Base-by-base conservation (phyloP, 2,113 vertebrate species). In the Ciconia maguari region DNA sequence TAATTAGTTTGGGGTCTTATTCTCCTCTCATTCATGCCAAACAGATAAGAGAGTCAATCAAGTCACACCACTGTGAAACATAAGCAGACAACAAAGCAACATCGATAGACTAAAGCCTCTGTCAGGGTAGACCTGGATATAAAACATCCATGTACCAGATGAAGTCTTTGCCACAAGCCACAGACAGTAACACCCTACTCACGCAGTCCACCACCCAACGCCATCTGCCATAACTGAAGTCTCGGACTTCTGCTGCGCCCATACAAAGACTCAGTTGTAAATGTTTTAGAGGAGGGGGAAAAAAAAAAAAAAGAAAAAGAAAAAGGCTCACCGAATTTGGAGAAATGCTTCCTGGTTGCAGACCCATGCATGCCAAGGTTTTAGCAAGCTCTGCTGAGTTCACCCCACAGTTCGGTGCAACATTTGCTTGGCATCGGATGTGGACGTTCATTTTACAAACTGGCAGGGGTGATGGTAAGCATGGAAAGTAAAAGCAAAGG, bases 381-480 rank as follows among this genome's bases (percentile, higher is more conserved):
- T 99, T 99, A 83, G 99, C 99, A 20, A 99, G 98, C 80, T 99
- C 99, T 88, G 98, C 99, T 1, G 98, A 98, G 46, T 99, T 99
- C 68, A 99, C 99, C 24, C 99, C 99, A 38, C 99, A 99, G 97
- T 98, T 99, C 0, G 99, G 99, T 11, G 99, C 99, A 38, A 99
- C 99, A 0, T 99, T 99, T 32, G 98, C 98, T 97, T 99, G 98
- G 92, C 99, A 99, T 69, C 99, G 99, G 93, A 99, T 99, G 97
- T 99, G 99, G 60, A 99, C 99, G 0, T 99, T 99, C 98, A 99
- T 99, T 98, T 99, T 99, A 95, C 99, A 99, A n/a, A 99, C 99
- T 99, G 94, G 20, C 7, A 16, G 10, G 26, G 51, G 68, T 2
- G 18, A 70, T 16, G 12, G 34, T 9, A 69, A 80, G 19, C 55